These are phyloP conservation scores for Caranx ignobilis DNA, from an alignment of 2,113 vertebrate genomes.

Conservation along the genomic window DNA sequence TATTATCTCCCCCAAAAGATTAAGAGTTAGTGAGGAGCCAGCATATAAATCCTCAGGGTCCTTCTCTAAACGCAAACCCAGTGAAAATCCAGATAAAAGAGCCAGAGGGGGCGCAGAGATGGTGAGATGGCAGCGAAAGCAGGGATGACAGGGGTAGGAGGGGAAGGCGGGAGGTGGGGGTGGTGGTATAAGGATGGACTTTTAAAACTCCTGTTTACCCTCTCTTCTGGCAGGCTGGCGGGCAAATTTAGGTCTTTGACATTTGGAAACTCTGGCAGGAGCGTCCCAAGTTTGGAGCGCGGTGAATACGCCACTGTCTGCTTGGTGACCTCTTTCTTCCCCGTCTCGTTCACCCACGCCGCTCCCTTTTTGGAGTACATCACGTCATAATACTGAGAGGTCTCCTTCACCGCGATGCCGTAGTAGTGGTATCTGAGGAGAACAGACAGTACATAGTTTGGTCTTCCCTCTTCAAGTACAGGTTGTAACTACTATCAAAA, in stretches of 20 bases:
- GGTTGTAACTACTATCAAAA: not conserved
- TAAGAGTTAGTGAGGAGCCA: conserved; percentile 85
- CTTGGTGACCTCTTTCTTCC: conserved; percentile 99
- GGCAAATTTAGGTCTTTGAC: conserved; percentile 99
- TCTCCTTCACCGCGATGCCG: conserved; percentile 98
- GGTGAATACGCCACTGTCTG: conserved; percentile 99
- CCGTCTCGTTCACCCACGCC: conserved; percentile 98
- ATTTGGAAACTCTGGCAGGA: conserved; percentile 99
- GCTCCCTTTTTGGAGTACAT: conserved; percentile 99
- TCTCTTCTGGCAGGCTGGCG: conserved; percentile 97
- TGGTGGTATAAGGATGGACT: conserved; percentile 68
- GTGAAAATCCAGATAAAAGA: conserved; percentile 83
- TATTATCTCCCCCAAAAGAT: conserved; percentile 86
- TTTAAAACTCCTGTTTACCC: conserved; percentile 91
- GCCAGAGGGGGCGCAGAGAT: conserved; percentile 76
- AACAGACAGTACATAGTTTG: not conserved
- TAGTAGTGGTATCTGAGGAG: conserved; percentile 97
- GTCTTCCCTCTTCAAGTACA: not conserved
- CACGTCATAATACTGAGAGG: conserved; percentile 98
- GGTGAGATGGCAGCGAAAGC: conserved; percentile 58
- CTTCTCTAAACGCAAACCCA: conserved; percentile 82
- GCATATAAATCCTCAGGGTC: conserved; percentile 85
- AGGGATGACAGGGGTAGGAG: conserved; percentile 30
- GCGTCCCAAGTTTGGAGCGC: conserved; percentile 97
- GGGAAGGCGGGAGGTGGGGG: not conserved